A percentile compares a stretch with the other conserved stretches of the same genome.
Evolutionary conservation across 92 coral and sea anemone species (phyloP).

Genomic region (Umimayanthus chanpuru): DNA sequence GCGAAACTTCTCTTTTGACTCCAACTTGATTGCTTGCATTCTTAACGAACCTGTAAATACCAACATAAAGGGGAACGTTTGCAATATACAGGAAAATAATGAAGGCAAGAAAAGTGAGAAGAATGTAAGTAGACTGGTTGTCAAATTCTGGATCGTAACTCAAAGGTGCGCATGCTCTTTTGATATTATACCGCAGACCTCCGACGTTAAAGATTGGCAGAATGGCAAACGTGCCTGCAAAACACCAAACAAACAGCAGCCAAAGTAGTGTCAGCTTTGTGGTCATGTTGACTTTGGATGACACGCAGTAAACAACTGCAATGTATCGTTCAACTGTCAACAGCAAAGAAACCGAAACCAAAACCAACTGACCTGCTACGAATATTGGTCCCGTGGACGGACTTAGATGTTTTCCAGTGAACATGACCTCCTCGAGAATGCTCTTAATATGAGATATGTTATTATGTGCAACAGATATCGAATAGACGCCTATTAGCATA

Average conservation of each 20-base stretch:
- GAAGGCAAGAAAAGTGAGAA: conserved; percentile 53
- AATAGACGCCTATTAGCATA: conserved; percentile 57
- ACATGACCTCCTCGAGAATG: conserved; percentile 75
- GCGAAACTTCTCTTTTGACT: conserved; percentile 64
- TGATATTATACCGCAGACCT: conserved; percentile 73
- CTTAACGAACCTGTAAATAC: conserved; percentile 64
- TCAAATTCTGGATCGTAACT: conserved; percentile 71
- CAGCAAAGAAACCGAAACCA: conserved; percentile 61
- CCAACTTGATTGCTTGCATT: conserved; percentile 65
- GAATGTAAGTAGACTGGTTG: conserved; percentile 57
- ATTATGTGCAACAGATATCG: conserved; percentile 65
- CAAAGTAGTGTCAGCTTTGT: conserved; percentile 51
- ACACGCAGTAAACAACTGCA: conserved; percentile 63
- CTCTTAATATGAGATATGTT: conserved; percentile 60
- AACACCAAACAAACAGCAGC: conserved; percentile 59
- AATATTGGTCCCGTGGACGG: conserved; percentile 81
- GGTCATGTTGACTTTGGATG: conserved; percentile 55
- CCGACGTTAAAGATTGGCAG: conserved; percentile 76
- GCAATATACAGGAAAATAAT: conserved; percentile 60
- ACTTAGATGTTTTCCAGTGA: conserved; percentile 68
- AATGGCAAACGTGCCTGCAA: conserved; percentile 58
- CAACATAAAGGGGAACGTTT: conserved; percentile 63
- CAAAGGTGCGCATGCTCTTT: conserved; percentile 80
- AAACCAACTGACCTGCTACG: conserved; percentile 74
- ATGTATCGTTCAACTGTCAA: conserved; percentile 70